Evolutionary conservation across 2,113 vertebrate genomes (phyloP).

Genomic region (Gopherus evgoodei): DNA sequence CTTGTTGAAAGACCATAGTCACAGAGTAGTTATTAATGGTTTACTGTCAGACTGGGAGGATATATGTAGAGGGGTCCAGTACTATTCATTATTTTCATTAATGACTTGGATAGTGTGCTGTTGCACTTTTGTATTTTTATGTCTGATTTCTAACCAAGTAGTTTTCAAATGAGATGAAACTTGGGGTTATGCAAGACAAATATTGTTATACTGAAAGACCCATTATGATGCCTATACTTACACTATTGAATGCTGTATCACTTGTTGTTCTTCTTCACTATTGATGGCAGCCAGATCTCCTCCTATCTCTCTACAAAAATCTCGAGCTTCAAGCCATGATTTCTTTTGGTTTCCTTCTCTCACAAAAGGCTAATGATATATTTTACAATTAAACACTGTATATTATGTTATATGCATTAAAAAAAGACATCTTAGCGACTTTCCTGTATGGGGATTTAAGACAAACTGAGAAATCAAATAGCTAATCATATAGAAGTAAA

Average conservation of each 20-base stretch:
- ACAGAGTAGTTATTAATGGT: too few species aligned
- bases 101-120: too few species aligned
- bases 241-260: constrained; percentile 63
- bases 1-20: too few species aligned
- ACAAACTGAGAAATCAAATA: not conserved
- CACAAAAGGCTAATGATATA: constrained; percentile 56
- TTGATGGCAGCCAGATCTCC: constrained; percentile 89
- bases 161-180: too few species aligned
- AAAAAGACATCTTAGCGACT: not conserved
- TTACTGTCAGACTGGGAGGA: too few species aligned
- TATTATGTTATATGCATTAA: not conserved
- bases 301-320: constrained; percentile 87
- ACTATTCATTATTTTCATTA: too few species aligned
- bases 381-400: not conserved
- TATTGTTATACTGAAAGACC: not conserved
- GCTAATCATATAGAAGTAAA: not conserved
- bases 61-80: too few species aligned
- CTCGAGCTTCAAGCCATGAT: constrained; percentile 86
- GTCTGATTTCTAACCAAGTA: too few species aligned
- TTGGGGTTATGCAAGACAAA: too few species aligned
- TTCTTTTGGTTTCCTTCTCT: constrained; percentile 78
- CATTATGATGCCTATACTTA: constrained; percentile 23
- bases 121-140: too few species aligned
- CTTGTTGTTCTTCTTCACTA: constrained; percentile 68
- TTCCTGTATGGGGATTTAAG: not conserved